Evolutionary conservation across 2,888 invertebrate species (phyloP), one percentile per base, ranked within the genome.

Genomic region (Carpatolechia fugitivella): DNA sequence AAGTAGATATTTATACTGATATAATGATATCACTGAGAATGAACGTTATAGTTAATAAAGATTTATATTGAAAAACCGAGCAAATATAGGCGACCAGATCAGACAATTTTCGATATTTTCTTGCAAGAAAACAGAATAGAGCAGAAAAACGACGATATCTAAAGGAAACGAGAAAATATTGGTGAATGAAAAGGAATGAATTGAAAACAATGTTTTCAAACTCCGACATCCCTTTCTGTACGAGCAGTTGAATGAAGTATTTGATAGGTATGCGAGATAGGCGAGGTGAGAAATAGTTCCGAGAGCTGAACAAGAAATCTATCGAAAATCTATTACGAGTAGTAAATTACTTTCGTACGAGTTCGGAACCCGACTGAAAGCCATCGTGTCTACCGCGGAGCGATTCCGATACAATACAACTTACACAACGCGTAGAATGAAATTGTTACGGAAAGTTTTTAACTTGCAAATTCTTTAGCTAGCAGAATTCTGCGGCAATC

Each of bases 401-500:
- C 48, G 48, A 58, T 59, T 57, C 47, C 52, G 35, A 52, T 30
- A 51, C 51, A 24, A 52, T 47, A 33, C 10, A 33, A 33, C 33
- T n/a, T n/a, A 44, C 13, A n/a, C 29, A 44, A 44, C 44, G 41
- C 48, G 47, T 40, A 51, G 36, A 55, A 52, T 52, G 35, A 41
- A 57, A 57, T 31, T 40, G 44, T 51, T 36, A 46, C 24, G 16
- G 10, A 35, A 44, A 48, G 18, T 57, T 56, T 60, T 55, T 60
- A 58, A 57, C 56, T 58, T 57, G 62, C 52, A 59, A 61, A 59
- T 61, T 61, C 59, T 59, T 58, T 56, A 55, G 58, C 57, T 54
- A 47, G 61, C 54, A 59, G 61, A 69, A 69, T 67, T 66, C 61
- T 61, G 57, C 57, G 62, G 65, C 68, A 70, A 70, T 69, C 66